Percentiles rank a stretch among this genome's conserved stretches.
phyloP scores from a whole-genome alignment of 2,797 vertebrate genomes.

The Schizopygopsis pylzovi region DNA sequence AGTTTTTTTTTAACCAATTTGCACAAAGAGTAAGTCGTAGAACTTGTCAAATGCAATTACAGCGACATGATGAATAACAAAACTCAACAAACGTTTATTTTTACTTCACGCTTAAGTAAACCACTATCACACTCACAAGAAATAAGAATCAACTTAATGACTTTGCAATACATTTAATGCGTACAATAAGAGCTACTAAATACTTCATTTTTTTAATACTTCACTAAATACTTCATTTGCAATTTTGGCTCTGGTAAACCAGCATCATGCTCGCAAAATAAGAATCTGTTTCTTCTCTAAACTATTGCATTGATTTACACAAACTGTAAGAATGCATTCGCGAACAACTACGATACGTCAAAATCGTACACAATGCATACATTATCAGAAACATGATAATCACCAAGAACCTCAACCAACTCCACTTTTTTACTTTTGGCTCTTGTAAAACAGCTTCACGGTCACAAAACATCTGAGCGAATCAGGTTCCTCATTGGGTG shows the following conservation, averaged over 20 bases:
- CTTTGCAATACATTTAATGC: not conserved
- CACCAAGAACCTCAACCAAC: not conserved
- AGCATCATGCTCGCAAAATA: not conserved
- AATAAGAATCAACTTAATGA: not conserved
- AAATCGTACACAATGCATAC: not conserved
- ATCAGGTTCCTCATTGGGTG: not conserved
- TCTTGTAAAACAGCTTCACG: not conserved
- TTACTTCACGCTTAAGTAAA: not conserved
- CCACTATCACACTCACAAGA: not conserved
- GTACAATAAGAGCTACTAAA: not conserved
- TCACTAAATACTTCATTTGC: not conserved
- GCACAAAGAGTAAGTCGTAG: not conserved
- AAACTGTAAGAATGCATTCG: not conserved
- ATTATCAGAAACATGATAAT: not conserved
- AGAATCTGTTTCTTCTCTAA: not conserved
- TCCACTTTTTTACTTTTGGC: not conserved
- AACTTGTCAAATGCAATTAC: not conserved
- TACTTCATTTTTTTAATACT: no score
- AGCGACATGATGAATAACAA: not conserved
- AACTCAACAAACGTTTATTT: not conserved
- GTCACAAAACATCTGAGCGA: not conserved
- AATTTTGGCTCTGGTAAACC: not conserved
- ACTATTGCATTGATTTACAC: not conserved
- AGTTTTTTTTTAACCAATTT: not conserved
- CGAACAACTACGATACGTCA: not conserved